Percentiles rank a stretch among this genome's conserved stretches.
Evolutionary conservation across 2,113 vertebrate species (phyloP).

Genomic region (Hucho hucho): DNA sequence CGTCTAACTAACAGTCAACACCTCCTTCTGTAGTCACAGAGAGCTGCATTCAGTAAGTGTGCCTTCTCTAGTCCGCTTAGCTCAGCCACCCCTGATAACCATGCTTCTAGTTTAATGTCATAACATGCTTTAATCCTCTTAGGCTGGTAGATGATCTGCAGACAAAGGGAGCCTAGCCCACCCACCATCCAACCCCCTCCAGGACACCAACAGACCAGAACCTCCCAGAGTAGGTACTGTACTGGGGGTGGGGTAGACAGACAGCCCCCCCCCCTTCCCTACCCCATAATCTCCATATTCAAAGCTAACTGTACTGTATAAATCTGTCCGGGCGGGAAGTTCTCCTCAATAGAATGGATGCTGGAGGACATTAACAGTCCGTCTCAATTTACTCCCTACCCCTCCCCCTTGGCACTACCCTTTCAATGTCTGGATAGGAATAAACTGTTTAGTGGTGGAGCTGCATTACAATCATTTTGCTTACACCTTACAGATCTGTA

Average conservation of each 20-base stretch:
- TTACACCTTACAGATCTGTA: too few relatives aligned
- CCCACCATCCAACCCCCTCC: conserved; percentile 1
- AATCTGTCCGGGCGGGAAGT: too few relatives aligned
- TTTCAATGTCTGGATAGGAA: too few relatives aligned
- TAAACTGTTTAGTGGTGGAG: background rate
- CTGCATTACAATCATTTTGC: background rate
- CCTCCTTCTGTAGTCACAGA: background rate
- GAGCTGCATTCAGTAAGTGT: background rate
- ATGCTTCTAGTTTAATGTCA: conserved; percentile 56
- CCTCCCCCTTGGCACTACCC: too few relatives aligned
- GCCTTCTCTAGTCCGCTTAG: background rate
- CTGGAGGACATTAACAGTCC: too few relatives aligned
- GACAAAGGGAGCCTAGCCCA: conserved; percentile 48
- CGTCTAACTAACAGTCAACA: background rate
- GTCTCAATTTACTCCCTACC: too few relatives aligned
- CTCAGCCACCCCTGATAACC: conserved; percentile 42
- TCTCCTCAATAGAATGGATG: too few relatives aligned
- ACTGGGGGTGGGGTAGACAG: background rate
- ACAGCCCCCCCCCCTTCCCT: background rate
- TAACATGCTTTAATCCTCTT: conserved; percentile 68
- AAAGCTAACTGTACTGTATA: too few relatives aligned
- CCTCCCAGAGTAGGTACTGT: background rate
- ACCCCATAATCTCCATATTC: conserved; percentile 23
- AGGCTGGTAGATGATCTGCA: conserved; percentile 57
- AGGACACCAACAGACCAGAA: background rate